Evolutionary conservation across 30 jellyfish, hydroid and myxozoan species (phyloP), one percentile per base, ranked within the genome.

Genomic region (Catostylus mosaicus): DNA sequence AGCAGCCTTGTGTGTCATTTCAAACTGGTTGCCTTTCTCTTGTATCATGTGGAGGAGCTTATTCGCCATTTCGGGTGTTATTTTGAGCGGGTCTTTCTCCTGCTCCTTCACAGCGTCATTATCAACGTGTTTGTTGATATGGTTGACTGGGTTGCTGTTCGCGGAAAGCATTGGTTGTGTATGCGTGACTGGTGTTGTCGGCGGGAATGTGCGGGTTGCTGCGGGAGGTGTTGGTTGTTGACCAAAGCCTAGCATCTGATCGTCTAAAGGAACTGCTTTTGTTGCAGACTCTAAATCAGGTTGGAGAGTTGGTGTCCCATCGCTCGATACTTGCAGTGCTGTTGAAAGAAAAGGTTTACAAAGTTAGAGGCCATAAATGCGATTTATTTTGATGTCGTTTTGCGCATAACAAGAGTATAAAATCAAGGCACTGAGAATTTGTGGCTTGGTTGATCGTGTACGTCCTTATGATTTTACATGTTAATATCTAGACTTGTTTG

Each of bases 51-150:
- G 48, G 36, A 90, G 57, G 70, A 90, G 87, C 62, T 75, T 90
- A 31, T 89, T 75, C 22, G 97, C 97, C 93, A 90, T 68, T 31
- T 84, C 97, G 18, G 97, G 97, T 14, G 92, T 70, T 67, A 90
- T 77, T 38, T 85, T 84, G 75, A 90, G 76, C 30, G 90, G 84
- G 73, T 76, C 96, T 33, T 78, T 74, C 37, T 73, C 89, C 20
- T 60, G 72, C 33, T 10, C 50, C 32, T 40, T 61, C 36, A 14
- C 81, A 45, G 36, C 1, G 26, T 16, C 36, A 20, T 57, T 8
- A 20, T 40, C 60, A 0, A 40, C 63, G 23, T 78, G 80, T 47
- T 45, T 73, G 67, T 47, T 73, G 14, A 73, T 50, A 10, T 3
- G 19, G 66, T 34, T 24, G 24, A 11, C 71, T 59, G 16, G 70